phyloP scores from a whole-genome alignment of 1,140 invertebrate species.

The Pectinophora gossypiella region DNA sequence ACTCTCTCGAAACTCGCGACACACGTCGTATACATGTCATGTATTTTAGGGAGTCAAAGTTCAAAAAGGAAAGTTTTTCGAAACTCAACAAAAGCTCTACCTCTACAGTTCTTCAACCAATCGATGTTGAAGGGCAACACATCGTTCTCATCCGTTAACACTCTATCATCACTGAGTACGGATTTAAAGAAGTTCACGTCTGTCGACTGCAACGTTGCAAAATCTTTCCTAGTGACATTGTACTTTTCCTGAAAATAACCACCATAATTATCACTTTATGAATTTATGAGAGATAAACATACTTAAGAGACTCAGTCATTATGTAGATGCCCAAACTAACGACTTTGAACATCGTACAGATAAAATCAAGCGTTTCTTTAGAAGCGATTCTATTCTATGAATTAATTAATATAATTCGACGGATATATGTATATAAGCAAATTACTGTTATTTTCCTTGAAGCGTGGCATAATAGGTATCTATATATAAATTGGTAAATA shows the following conservation, averaged over 20 bases:
- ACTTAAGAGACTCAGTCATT: background rate
- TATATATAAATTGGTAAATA: no score
- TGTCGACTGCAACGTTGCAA: conserved; percentile 28
- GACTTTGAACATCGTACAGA: background rate
- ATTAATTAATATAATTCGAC: no score
- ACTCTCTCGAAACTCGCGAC: no score
- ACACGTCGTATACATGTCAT: no score
- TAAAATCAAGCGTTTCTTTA: no score
- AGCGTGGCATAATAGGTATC: no score
- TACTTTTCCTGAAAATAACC: conserved; percentile 56
- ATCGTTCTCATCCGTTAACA: conserved; percentile 85
- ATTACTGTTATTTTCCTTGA: no score
- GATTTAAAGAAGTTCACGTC: conserved; percentile 80
- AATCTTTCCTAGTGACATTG: conserved; percentile 45
- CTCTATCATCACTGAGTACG: conserved; percentile 81
- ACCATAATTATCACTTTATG: background rate
- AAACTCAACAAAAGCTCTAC: no score
- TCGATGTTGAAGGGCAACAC: conserved; percentile 92
- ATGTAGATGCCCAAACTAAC: background rate
- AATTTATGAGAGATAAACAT: background rate
- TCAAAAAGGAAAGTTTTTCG: no score
- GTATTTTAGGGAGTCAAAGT: no score
- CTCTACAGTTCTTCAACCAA: conserved; percentile 93
- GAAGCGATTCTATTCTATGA: no score
- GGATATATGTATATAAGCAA: no score